Percentiles rank a stretch among this genome's conserved stretches.
phyloP scores from a whole-genome alignment of 2,888 invertebrate species.

The Lasioglossum calceatum region DNA sequence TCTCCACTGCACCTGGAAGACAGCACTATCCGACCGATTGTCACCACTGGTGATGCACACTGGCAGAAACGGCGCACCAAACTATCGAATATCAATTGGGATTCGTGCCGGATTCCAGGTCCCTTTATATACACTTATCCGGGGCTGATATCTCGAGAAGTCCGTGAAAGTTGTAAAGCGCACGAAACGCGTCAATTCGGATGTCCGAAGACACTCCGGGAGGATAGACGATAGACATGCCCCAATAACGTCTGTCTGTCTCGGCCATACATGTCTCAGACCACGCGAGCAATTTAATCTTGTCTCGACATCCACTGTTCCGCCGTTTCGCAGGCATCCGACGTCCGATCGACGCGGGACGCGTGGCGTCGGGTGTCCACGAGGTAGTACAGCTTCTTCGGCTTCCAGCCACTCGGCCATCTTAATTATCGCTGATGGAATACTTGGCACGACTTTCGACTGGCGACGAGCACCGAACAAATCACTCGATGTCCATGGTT shows the following conservation, averaged over 20 bases:
- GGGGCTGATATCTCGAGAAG: slow-evolving; percentile 61
- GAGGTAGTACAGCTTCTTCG: slow-evolving; percentile 21
- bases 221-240: slow-evolving; percentile 68
- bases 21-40: slow-evolving; percentile 25
- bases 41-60: slow-evolving; percentile 39
- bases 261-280: slow-evolving; percentile 18
- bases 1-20: background rate
- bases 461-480: background rate
- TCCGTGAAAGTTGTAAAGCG: slow-evolving; percentile 46
- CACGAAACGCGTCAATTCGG: slow-evolving; percentile 80
- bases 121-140: slow-evolving; percentile 71
- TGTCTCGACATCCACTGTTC: background rate
- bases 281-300: slow-evolving; percentile 41
- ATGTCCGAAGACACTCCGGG: slow-evolving; percentile 65
- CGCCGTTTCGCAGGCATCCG: background rate
- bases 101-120: slow-evolving; percentile 59
- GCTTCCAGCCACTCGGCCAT: background rate
- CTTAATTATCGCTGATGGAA: slow-evolving; percentile 15
- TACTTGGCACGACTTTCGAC: slow-evolving; percentile 2
- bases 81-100: slow-evolving; percentile 70
- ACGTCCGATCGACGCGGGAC: background rate
- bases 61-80: slow-evolving; percentile 35
- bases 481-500: background rate
- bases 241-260: slow-evolving; percentile 76
- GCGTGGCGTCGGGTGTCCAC: background rate